phyloP scores from a whole-genome alignment of 2,113 vertebrate species.

The Nycticebus coucang region DNA sequence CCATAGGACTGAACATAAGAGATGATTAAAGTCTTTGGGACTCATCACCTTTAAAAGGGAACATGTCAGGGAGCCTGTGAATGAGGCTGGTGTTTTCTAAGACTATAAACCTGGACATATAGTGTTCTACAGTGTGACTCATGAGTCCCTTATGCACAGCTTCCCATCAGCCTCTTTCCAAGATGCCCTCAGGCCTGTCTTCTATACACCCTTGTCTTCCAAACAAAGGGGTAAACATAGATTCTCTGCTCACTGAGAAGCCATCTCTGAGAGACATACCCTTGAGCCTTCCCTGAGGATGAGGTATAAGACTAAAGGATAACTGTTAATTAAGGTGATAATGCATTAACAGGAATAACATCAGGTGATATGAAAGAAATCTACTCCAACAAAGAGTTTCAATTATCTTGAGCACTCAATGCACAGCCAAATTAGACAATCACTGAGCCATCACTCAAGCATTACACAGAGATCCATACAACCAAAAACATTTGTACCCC shows the following conservation, averaged over 20 bases:
- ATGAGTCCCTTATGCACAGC: slow-evolving; percentile 71
- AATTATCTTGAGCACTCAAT: background rate
- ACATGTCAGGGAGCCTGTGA: slow-evolving; percentile 65
- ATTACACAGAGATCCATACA: no score
- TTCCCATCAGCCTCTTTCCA: slow-evolving; percentile 64
- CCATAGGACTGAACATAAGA: slow-evolving; percentile 67
- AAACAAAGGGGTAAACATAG: slow-evolving; percentile 70
- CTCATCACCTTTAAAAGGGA: slow-evolving; percentile 75
- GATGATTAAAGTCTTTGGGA: slow-evolving; percentile 74
- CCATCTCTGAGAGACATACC: background rate
- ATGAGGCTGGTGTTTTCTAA: slow-evolving; percentile 69
- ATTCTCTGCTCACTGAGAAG: slow-evolving; percentile 53
- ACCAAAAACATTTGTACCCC: no score
- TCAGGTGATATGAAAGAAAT: background rate
- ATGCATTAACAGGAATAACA: background rate
- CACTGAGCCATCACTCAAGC: no score
- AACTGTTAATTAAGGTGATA: background rate
- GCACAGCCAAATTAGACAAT: slow-evolving; percentile 9
- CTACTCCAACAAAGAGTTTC: background rate
- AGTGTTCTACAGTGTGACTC: slow-evolving; percentile 66
- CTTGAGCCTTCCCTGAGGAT: background rate
- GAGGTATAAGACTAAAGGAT: background rate
- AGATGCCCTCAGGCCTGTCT: slow-evolving; percentile 66
- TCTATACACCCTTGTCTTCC: slow-evolving; percentile 73
- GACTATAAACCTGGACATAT: slow-evolving; percentile 73